Conservation (phyloP, 1,140 invertebrate species). For the Armadillidium nasatum region DNA sequence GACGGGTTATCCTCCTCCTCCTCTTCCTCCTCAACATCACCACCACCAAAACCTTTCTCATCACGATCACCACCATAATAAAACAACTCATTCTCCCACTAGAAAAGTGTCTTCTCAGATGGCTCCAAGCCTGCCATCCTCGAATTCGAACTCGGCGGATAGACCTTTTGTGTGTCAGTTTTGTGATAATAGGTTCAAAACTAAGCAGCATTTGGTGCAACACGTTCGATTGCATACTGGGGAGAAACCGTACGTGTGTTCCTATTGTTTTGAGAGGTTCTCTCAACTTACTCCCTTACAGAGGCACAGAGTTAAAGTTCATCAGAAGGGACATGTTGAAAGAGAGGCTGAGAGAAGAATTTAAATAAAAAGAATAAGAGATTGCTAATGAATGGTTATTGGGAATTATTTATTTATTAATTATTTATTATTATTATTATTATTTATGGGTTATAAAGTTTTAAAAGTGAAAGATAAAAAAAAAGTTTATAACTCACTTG, state of each 20-base stretch:
- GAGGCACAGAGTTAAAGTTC: conserved; percentile 24
- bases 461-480: not conserved
- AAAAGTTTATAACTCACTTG: not conserved
- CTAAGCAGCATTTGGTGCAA: conserved; percentile 43
- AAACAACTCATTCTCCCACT: not conserved
- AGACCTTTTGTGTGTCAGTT: conserved; percentile 43
- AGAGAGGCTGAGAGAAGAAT: not conserved
- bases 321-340: not conserved
- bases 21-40: too few species aligned
- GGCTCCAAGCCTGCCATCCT: not conserved
- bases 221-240: conserved; percentile 44
- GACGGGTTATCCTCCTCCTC: not conserved
- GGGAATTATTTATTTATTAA: too few species aligned
- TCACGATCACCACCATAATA: not conserved
- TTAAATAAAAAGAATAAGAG: too few species aligned
- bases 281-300: conserved; percentile 40
- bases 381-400: too few species aligned
- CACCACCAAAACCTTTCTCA: too few species aligned
- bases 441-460: too few species aligned
- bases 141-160: not conserved
- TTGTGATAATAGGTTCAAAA: conserved; percentile 45
- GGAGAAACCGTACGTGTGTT: conserved; percentile 49
- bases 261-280: conserved; percentile 40
- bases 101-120: not conserved
- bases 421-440: too few species aligned